These are phyloP conservation scores for Atopsyche davidsoni DNA, from an alignment of 1,140 invertebrate species.

Conservation along the genomic window DNA sequence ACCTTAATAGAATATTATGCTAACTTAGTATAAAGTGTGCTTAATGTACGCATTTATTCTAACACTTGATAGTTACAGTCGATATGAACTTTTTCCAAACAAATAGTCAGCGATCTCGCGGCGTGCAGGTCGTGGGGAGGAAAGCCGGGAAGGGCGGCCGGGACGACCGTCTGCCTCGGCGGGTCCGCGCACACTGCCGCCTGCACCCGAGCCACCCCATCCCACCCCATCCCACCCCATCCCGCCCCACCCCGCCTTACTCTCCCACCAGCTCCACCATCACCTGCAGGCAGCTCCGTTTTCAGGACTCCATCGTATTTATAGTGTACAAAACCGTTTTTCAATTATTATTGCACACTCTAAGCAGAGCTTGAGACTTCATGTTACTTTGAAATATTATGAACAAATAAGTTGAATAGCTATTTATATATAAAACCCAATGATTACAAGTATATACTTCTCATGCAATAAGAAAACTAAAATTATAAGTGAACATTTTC, in stretches of 20 bases:
- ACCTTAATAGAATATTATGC: neutral
- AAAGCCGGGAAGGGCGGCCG: neutral
- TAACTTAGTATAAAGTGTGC: neutral
- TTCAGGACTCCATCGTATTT: neutral
- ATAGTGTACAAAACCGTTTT: neutral
- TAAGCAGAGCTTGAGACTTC: neutral
- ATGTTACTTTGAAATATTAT: neutral
- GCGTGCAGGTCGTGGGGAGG: neutral
- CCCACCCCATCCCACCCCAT: neutral
- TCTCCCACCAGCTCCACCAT: constrained; percentile 7
- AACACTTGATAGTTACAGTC: neutral
- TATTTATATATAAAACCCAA: no score
- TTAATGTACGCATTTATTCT: neutral
- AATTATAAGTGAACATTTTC: no score
- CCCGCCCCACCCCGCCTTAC: no score
- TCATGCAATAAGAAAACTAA: no score
- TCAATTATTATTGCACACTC: neutral
- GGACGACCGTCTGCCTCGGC: constrained; percentile 14
- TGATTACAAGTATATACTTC: no score
- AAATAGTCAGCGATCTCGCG: neutral
- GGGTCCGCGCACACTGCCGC: constrained; percentile 27
- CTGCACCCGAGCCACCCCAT: constrained; percentile 4
- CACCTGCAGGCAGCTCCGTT: neutral
- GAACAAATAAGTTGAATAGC: neutral
- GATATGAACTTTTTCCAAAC: neutral